Percentiles rank a stretch among this genome's conserved stretches.
Conservation (phyloP, 2,113 vertebrate genomes). For the Dinomys branickii region DNA sequence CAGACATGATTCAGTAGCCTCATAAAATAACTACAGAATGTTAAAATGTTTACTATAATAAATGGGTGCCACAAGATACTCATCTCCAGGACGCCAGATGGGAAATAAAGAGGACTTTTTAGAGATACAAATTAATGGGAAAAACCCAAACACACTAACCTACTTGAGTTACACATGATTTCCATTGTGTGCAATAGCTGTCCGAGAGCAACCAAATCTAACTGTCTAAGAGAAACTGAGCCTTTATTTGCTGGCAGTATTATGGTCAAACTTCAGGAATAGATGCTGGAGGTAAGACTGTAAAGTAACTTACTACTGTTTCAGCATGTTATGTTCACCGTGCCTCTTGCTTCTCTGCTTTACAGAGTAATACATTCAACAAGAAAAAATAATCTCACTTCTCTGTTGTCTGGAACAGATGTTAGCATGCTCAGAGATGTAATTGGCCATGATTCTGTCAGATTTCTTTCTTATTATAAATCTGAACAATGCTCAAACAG, state of each 20-base stretch:
- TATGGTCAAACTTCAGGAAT: not conserved
- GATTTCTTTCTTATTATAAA: not conserved
- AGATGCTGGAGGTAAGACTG: not conserved
- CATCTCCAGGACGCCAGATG: not conserved
- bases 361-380: not conserved
- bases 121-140: not conserved
- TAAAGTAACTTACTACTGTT: not conserved
- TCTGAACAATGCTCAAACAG: not conserved
- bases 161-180: not conserved
- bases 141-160: not conserved
- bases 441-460: not conserved
- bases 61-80: not conserved
- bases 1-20: not conserved
- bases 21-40: not conserved
- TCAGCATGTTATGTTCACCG: not conserved
- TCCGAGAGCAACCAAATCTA: no score
- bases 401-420: not conserved
- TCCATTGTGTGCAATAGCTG: not conserved
- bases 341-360: not conserved
- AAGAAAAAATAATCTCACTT: not conserved
- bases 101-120: not conserved
- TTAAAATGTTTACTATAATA: not conserved
- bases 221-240: no score
- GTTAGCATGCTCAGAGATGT: not conserved
- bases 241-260: not conserved